Percentiles rank a stretch among this genome's conserved stretches.
These are phyloP conservation scores for Nomada ferruginata DNA, from an alignment of 2,888 invertebrate species.

Conservation along the genomic window DNA sequence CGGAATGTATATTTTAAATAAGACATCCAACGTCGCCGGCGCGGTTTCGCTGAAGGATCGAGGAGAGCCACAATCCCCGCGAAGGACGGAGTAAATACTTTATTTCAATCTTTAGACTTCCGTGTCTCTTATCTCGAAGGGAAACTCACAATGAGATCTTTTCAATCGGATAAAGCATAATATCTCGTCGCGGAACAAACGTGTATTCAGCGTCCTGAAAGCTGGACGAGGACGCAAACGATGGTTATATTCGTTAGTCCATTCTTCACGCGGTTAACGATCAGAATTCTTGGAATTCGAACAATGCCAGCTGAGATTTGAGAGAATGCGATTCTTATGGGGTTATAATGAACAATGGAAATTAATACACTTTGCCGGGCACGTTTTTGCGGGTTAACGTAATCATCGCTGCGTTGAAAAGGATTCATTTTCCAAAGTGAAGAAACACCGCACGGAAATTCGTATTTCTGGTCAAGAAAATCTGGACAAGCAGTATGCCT, in stretches of 20 bases:
- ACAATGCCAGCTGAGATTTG: neutral
- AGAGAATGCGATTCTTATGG: no score
- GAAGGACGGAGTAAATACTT: slow-evolving; percentile 44
- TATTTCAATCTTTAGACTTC: slow-evolving; percentile 38
- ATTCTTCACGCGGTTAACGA: slow-evolving; percentile 14
- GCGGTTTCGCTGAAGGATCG: slow-evolving; percentile 42
- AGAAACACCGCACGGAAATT: slow-evolving; percentile 33
- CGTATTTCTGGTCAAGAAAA: slow-evolving; percentile 23
- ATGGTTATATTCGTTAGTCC: slow-evolving; percentile 8
- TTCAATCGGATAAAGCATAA: slow-evolving; percentile 38
- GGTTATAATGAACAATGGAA: neutral
- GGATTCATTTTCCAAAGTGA: slow-evolving; percentile 10
- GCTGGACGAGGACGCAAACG: slow-evolving; percentile 1
- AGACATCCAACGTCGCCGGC: slow-evolving; percentile 55
- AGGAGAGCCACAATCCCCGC: slow-evolving; percentile 10
- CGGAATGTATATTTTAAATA: slow-evolving; percentile 67
- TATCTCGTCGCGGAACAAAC: neutral
- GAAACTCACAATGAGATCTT: slow-evolving; percentile 28
- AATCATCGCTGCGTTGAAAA: no score
- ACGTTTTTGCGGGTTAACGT: neutral
- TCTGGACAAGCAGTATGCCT: neutral
- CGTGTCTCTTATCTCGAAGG: slow-evolving; percentile 18
- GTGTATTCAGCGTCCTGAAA: neutral
- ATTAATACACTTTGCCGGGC: slow-evolving; percentile 10
- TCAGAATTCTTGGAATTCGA: neutral